Conservation (phyloP, 2,113 vertebrate species). For the Oxygymnocypris stewartii region DNA sequence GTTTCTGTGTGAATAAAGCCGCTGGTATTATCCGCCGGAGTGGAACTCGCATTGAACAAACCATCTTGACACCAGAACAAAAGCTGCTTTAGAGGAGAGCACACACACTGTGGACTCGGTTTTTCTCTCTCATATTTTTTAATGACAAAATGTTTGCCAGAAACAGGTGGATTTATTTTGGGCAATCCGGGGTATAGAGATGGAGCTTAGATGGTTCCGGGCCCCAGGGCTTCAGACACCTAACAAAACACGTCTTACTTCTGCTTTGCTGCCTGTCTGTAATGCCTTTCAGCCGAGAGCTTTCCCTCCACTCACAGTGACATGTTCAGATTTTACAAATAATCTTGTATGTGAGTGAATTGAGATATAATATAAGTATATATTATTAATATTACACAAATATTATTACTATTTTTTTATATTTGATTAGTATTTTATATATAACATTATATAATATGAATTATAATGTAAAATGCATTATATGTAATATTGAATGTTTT, state of each 20-base stretch:
- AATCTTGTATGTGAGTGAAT: no score
- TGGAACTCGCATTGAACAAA: conserved; percentile 79
- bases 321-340: not conserved
- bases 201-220: conserved; percentile 87
- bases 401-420: no score
- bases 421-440: no score
- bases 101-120: conserved; percentile 77
- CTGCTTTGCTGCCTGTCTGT: conserved; percentile 84
- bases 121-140: conserved; percentile 85
- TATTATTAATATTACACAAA: no score
- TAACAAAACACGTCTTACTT: conserved; percentile 94
- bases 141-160: conserved; percentile 86
- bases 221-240: conserved; percentile 86
- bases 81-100: conserved; percentile 76
- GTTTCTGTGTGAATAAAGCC: conserved; percentile 77
- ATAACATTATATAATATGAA: no score
- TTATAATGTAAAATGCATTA: no score
- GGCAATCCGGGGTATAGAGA: conserved; percentile 81
- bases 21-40: conserved; percentile 72
- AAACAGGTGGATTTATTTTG: conserved; percentile 89
- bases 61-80: conserved; percentile 84
- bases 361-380: no score
- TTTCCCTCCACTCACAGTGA: conserved; percentile 28
- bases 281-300: conserved; percentile 85
- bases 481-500: no score